These are phyloP conservation scores for Meteorus cinctellus DNA, from an alignment of 2,888 invertebrate species.

Conservation along the genomic window DNA sequence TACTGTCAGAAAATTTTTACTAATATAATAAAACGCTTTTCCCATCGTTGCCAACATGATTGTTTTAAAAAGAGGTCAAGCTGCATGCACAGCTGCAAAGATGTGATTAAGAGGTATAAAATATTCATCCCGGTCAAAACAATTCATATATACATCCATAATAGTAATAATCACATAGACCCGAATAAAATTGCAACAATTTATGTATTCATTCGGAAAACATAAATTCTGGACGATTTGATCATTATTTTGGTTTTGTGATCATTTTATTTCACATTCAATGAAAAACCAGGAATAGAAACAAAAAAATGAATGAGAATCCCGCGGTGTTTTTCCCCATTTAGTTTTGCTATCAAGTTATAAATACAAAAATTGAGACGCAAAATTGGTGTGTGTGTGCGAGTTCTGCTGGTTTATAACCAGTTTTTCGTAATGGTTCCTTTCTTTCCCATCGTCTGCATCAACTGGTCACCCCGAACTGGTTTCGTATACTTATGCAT, in stretches of 20 bases:
- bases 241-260: neutral
- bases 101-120: neutral
- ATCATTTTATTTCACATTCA: neutral
- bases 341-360: too few species aligned
- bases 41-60: slow-evolving; percentile 15
- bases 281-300: neutral
- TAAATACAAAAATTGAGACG: neutral
- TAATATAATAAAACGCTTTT: slow-evolving; percentile 18
- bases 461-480: slow-evolving; percentile 29
- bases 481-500: slow-evolving; percentile 30
- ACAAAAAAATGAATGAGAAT: neutral
- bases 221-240: neutral
- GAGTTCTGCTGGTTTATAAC: slow-evolving; percentile 30
- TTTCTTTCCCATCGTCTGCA: slow-evolving; percentile 3
- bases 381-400: neutral
- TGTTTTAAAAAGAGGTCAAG: neutral
- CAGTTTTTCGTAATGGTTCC: slow-evolving; percentile 32
- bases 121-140: neutral
- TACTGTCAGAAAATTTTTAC: slow-evolving; percentile 17
- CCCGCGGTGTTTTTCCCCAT: neutral
- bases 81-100: neutral
- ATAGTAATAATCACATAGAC: neutral
- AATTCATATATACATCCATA: neutral
- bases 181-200: neutral
- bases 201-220: neutral